Base-by-base conservation (phyloP, 1,140 invertebrate genomes). In the Vanessa atalanta region DNA sequence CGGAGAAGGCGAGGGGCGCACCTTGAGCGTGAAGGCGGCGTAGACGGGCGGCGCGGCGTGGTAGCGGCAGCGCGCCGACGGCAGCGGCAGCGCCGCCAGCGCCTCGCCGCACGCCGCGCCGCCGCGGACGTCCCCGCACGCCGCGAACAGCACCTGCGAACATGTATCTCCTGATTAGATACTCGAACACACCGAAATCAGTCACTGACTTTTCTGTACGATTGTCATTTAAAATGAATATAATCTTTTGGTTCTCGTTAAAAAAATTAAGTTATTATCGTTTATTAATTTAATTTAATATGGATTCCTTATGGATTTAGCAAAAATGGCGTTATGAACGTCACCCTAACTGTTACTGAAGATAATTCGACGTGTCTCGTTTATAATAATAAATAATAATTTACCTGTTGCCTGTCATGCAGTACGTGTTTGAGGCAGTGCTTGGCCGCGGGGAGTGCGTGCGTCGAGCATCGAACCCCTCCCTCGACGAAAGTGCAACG, bases 351-450 rank as follows among this genome's bases (percentile, higher is more conserved):
- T 4, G 3, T 4, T 3, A 31, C 26, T 31, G 6, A 4, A 31
- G 26, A 31, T 31, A 31, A 31, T 31, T 31, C 26, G 6, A 31
- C 26, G 3, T 31, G 6, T 6, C 6, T 31, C 3, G 26, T 2
- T 2, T 31, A 31, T 31, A 31, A 53, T 16, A 53, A n/a, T n/a
- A n/a, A 15, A 15, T 16, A 53, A 26, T 13, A 26, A 47, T 14
- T 8, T 63, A 50, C 90, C 86, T 93, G 88, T 3, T 94, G 89
- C 37, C 88, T 89, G 88, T 96, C 96, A 79, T 95, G 94, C 74
- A 98, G 91, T 84, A 98, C 97, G 92, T 98, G 97, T 88, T 96
- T 96, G 31, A 95, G 92, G 84, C 97, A 98, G 90, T 96, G 96
- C 84, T 96, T 96, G 23, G 97, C 95, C 1, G 96, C 94, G 0